phyloP scores from a whole-genome alignment of 2,797 vertebrate species.

The Chloroceryle amazona region DNA sequence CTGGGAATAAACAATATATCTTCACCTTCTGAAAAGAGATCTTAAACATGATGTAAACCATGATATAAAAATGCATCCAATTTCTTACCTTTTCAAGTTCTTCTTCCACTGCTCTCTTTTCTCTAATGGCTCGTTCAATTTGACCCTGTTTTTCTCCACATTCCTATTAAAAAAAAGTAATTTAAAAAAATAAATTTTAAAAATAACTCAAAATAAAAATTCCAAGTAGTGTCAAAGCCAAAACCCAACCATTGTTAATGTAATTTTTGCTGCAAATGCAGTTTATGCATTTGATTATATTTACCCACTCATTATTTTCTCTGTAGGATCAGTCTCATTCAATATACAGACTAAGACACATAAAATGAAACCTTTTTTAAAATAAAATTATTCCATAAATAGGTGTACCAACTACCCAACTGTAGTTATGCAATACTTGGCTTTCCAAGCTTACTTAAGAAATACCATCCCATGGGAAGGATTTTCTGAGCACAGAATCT shows the following conservation, averaged over 20 bases:
- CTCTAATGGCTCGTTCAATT: slow-evolving; percentile 88
- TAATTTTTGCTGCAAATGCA: neutral
- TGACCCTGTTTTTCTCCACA: slow-evolving; percentile 92
- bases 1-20: neutral
- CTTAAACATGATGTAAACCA: neutral
- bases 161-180: slow-evolving; percentile 81
- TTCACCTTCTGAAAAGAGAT: neutral
- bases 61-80: neutral
- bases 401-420: neutral
- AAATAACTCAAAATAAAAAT: neutral
- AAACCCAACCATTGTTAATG: neutral
- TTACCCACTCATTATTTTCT: neutral
- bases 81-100: slow-evolving; percentile 91
- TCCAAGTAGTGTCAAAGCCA: neutral
- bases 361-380: neutral
- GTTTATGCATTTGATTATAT: neutral
- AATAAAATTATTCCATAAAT: neutral
- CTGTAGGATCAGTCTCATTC: neutral
- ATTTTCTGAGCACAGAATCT: neutral
- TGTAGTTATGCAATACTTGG: neutral
- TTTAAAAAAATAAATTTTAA: neutral
- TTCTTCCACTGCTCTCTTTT: slow-evolving; percentile 92
- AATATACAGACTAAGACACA: rapidly evolving
- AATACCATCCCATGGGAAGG: neutral
- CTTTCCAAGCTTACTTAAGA: neutral